Evolutionary conservation across 2,113 vertebrate species (phyloP).

Genomic region (Bettongia penicillata): DNA sequence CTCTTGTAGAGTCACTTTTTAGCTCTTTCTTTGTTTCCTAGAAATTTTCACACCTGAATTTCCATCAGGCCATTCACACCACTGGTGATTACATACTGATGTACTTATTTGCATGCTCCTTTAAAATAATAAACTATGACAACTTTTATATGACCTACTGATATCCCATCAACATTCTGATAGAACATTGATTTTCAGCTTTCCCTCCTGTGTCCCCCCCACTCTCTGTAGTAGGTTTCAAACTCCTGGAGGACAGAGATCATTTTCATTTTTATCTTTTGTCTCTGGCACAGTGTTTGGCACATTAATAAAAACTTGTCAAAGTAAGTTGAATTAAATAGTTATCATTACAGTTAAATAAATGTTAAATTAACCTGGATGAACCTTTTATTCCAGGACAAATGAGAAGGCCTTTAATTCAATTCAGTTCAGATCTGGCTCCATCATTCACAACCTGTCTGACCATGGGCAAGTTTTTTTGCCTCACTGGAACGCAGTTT

Average conservation of each 20-base stretch:
- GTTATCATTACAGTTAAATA: neutral
- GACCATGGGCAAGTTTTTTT: neutral
- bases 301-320: neutral
- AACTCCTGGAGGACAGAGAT: no score
- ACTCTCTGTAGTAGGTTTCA: no score
- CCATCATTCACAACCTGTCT: neutral
- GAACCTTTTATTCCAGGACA: no score
- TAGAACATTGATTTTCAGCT: neutral
- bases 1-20: neutral
- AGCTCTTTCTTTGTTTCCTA: neutral
- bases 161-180: neutral
- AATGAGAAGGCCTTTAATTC: neutral
- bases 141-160: neutral
- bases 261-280: neutral
- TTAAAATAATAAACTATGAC: neutral
- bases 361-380: neutral
- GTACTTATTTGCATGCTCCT: neutral
- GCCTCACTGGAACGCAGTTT: neutral
- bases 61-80: no score
- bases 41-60: no score
- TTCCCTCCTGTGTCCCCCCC: no score
- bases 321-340: neutral
- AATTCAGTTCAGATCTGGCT: neutral
- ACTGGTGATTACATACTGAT: no score
- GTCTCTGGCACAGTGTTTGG: no score